phyloP scores from a whole-genome alignment of 2,113 vertebrate genomes.

The Anoplopoma fimbria region DNA sequence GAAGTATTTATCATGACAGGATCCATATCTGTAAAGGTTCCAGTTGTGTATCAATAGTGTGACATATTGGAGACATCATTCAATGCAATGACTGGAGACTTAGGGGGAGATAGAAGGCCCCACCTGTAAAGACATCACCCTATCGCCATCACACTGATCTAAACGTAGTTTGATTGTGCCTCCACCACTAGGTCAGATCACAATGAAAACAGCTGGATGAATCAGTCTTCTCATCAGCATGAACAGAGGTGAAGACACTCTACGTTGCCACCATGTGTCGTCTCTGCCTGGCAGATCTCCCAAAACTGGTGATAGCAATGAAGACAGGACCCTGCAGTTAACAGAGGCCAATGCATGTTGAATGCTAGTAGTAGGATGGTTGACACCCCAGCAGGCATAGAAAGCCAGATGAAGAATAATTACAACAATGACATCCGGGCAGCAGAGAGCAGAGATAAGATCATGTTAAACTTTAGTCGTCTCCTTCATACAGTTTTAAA shows the following conservation, averaged over 20 bases:
- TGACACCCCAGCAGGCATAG: background rate
- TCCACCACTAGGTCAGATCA: background rate
- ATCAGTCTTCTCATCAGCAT: background rate
- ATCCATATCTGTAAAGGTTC: background rate
- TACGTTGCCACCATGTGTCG: background rate
- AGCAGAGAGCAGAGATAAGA: background rate
- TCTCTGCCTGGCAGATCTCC: background rate
- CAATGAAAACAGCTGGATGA: background rate
- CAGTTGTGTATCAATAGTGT: background rate
- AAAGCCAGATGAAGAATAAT: background rate
- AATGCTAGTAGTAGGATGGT: background rate
- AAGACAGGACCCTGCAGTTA: background rate
- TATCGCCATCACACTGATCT: background rate
- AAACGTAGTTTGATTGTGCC: background rate
- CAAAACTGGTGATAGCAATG: background rate
- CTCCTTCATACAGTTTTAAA: background rate
- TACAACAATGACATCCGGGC: background rate
- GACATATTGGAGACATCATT: background rate
- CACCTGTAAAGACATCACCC: background rate
- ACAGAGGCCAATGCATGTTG: background rate
- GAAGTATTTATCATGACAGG: too few relatives aligned
- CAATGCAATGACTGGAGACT: background rate
- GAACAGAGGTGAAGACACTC: background rate
- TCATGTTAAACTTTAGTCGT: background rate
- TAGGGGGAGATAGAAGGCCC: background rate